These are phyloP conservation scores for Anastatus disparis DNA, from an alignment of 1,140 invertebrate species.

Conservation along the genomic window DNA sequence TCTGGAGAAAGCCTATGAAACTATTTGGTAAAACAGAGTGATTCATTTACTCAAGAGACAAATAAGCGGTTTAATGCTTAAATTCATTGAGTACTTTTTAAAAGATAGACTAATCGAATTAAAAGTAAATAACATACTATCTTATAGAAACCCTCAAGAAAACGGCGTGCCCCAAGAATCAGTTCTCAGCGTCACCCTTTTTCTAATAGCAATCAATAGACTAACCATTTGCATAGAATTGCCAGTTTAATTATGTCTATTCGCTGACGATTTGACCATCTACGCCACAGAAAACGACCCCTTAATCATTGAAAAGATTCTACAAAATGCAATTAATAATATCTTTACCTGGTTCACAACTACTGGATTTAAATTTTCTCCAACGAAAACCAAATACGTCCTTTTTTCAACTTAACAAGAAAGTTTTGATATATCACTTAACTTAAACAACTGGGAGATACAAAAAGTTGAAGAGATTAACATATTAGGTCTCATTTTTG, in stretches of 20 bases:
- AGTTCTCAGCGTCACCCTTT: conserved; percentile 45
- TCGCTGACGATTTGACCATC: conserved; percentile 35
- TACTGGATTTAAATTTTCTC: conserved; percentile 41
- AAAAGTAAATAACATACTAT: conserved; percentile 20
- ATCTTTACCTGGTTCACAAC: conserved; percentile 3
- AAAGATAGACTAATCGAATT: conserved; percentile 30
- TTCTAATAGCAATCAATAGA: conserved; percentile 43
- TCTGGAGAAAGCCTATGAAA: not conserved
- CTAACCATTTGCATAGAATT: conserved; percentile 10
- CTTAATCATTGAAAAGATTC: too few relatives aligned
- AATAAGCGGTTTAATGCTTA: conserved; percentile 32
- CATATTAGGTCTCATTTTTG: conserved; percentile 43
- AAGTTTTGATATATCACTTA: too few relatives aligned
- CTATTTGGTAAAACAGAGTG: conserved; percentile 29
- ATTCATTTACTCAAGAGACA: not conserved
- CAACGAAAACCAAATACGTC: conserved; percentile 29
- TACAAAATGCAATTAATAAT: too few relatives aligned
- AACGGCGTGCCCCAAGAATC: conserved; percentile 48
- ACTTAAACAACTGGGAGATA: too few relatives aligned
- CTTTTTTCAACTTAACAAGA: conserved; percentile 27
- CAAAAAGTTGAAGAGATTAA: not conserved
- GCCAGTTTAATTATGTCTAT: conserved; percentile 27
- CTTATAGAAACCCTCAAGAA: not conserved
- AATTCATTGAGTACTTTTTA: conserved; percentile 37
- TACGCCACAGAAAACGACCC: conserved; percentile 17